Conservation (phyloP, 2,113 vertebrate genomes). For the Nothobranchius kuhntae region DNA sequence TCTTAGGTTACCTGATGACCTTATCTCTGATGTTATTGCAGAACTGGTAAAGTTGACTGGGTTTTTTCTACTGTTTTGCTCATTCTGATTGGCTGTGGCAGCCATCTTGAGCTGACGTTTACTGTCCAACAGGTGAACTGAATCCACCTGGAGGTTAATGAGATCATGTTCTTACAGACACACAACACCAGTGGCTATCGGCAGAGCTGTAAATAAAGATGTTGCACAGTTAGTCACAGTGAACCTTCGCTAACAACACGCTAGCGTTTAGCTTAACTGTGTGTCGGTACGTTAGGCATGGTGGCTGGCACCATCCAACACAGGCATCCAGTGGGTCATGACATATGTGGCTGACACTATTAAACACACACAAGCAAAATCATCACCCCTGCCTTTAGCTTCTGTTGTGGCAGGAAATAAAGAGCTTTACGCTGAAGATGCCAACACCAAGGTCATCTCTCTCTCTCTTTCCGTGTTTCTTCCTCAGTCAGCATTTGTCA, state of each 20-base stretch:
- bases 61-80: background rate
- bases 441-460: background rate
- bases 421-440: slow-evolving; percentile 6
- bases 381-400: too few species aligned
- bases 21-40: background rate
- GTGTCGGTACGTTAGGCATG: background rate
- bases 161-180: too few species aligned
- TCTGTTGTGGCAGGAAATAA: background rate
- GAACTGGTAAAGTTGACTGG: background rate
- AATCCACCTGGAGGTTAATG: too few species aligned
- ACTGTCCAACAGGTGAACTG: too few species aligned
- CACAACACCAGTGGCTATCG: too few species aligned
- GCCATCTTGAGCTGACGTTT: background rate
- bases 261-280: background rate
- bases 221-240: too few species aligned
- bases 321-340: too few species aligned
- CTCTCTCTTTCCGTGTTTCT: background rate
- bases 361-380: too few species aligned
- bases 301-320: background rate
- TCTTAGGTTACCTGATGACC: too few species aligned
- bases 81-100: background rate
- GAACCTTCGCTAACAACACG: background rate
- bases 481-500: slow-evolving; percentile 31
- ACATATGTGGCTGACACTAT: too few species aligned
- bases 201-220: too few species aligned